Evolutionary conservation across 2,797 vertebrate species (phyloP), one percentile per base, ranked within the genome.

Genomic region (Melanotaenia trifasciata): DNA sequence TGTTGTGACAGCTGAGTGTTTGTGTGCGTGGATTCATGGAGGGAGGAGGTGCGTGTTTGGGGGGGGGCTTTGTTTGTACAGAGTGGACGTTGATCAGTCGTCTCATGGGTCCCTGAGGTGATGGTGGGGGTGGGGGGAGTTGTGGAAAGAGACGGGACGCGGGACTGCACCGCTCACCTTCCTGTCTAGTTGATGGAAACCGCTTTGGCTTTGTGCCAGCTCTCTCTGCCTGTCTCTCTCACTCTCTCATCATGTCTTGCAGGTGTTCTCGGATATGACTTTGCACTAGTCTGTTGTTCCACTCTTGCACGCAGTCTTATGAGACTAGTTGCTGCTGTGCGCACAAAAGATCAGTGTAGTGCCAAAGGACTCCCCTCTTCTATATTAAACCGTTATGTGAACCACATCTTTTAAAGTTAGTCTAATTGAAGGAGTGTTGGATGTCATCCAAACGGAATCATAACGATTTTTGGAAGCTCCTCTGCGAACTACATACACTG

Each of bases 181-280:
- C 76, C 73, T 79, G 89, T 90, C 78, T 73, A 40, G 67, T 86
- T 87, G 77, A 84, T 85, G 84, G 79, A 87, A 90, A 83, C 80
- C 83, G 67, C 82, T 76, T 40, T 90, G 87, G 89, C 86, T 57
- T n/a, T 33, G 26, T 69, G 88, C 81, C 87, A 33, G 36, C 58
- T 7, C 38, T 20, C 54, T 16, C 59, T 36, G 61, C 22, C 60
- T 30, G 61, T 69, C 43, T 47, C 20, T 45, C 14, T 4, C 40
- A 16, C 70, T 58, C 59, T 40, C 67, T 50, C 64, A 16, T 65
- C 66, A 3, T 63, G 84, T 84, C 85, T 86, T 64, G 90, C 86
- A 89, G 91, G 90, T 92, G 90, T 86, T 89, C 73, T 86, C 81
- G 57, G 74, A 36, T 81, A 43, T 84, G 86, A 85, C 84, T 88